Conservation (phyloP, 2,888 invertebrate genomes). For the Orchestes rusci region DNA sequence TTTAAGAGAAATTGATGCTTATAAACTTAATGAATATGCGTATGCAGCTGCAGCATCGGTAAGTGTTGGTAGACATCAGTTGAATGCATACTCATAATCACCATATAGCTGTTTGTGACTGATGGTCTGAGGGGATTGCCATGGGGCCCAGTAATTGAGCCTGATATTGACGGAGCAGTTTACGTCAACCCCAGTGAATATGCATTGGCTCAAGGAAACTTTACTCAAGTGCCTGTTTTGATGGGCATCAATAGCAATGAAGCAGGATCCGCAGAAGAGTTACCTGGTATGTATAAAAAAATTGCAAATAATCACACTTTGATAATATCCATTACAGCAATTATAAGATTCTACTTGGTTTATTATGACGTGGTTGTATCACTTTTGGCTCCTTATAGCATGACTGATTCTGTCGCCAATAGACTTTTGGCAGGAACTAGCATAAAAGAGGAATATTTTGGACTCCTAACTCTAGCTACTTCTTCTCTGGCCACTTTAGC, state of each 20-base stretch:
- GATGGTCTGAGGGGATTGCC: slow-evolving; percentile 25
- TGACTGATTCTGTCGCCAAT: not conserved
- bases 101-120: slow-evolving; percentile 6
- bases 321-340: too few relatives aligned
- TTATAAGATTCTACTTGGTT: slow-evolving; percentile 5
- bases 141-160: slow-evolving; percentile 26
- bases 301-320: too few relatives aligned
- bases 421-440: not conserved
- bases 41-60: slow-evolving; percentile 1
- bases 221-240: slow-evolving; percentile 43
- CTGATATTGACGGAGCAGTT: slow-evolving; percentile 25
- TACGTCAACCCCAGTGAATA: slow-evolving; percentile 23
- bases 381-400: slow-evolving; percentile 3
- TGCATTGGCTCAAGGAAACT: slow-evolving; percentile 21
- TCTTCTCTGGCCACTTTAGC: too few relatives aligned
- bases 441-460: slow-evolving; percentile 7
- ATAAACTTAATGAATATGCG: slow-evolving; percentile 2
- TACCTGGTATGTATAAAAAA: too few relatives aligned
- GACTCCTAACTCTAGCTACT: not conserved
- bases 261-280: slow-evolving; percentile 2
- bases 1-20: slow-evolving; percentile 19
- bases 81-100: too few relatives aligned
- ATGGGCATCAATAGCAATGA: slow-evolving; percentile 38
- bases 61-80: too few relatives aligned
- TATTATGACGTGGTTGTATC: slow-evolving; percentile 1